These are phyloP conservation scores for Athrips mouffetella DNA, from an alignment of 2,888 invertebrate genomes.

Conservation along the genomic window DNA sequence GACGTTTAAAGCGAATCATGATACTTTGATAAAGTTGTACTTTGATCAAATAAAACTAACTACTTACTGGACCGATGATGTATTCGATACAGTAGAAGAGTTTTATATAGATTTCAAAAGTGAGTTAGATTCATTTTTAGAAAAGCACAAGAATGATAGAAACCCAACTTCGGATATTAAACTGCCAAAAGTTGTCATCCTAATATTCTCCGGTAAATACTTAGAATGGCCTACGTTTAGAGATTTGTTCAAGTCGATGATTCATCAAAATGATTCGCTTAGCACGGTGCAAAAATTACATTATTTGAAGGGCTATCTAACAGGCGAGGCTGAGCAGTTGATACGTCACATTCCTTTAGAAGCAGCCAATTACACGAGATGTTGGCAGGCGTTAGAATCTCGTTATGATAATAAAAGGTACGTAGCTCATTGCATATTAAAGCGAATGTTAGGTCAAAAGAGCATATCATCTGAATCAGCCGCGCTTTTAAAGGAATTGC, in stretches of 20 bases:
- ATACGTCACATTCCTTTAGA: constrained; percentile 24
- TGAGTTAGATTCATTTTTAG: too few relatives aligned
- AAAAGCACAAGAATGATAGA: too few relatives aligned
- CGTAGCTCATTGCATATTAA: constrained; percentile 16
- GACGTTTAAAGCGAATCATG: too few relatives aligned
- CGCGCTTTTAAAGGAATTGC: constrained; percentile 16
- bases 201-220: constrained; percentile 24
- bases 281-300: constrained; percentile 26
- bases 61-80: too few relatives aligned
- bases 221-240: constrained; percentile 23
- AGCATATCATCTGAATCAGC: constrained; percentile 14
- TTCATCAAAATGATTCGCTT: constrained; percentile 22
- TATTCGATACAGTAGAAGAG: too few relatives aligned
- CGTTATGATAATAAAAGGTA: constrained; percentile 27
- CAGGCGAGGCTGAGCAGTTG: constrained; percentile 26
- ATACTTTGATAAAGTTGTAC: too few relatives aligned
- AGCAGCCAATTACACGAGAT: constrained; percentile 21
- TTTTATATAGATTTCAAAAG: too few relatives aligned
- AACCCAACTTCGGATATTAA: constrained; percentile 18
- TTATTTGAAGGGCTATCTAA: constrained; percentile 25
- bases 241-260: constrained; percentile 23
- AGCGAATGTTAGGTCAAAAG: constrained; percentile 14
- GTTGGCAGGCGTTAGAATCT: constrained; percentile 23
- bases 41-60: too few relatives aligned
- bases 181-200: constrained; percentile 23